Base-by-base conservation (phyloP, 2,888 invertebrate genomes). In the Drosophila demipolita region DNA sequence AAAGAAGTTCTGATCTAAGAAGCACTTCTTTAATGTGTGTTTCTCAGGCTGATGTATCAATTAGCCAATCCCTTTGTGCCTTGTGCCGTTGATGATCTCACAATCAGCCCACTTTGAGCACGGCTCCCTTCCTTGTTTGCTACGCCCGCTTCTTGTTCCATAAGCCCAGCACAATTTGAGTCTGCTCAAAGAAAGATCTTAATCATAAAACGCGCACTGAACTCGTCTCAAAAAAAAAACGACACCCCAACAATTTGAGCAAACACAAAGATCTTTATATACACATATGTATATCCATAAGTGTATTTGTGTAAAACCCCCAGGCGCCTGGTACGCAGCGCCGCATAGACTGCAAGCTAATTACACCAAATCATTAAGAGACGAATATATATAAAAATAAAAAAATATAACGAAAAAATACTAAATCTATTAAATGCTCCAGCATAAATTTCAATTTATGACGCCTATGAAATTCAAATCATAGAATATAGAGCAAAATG, bases 401-500 rank as follows among this genome's bases (percentile, higher is more conserved):
- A 75, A 78, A 57, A 57, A 75, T 72, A 78, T 29, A 80, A 84
- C 80, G 88, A 61, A 66, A 54, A 63, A 67, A 53, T 61, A n/a
- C n/a, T 63, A 77, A 82, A 80, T 88, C 89, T 88, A 86, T 87
- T 90, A 86, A 89, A 80, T 90, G 90, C 48, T 73, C 83, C 90
- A 81, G 89, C 90, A 87, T 87, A 87, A 90, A 87, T 87, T 83
- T 90, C 89, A 87, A 87, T 87, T 87, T 88, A 80, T 89, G 73
- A 86, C 72, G 86, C 80, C 83, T 76, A 81, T 65, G 42, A 61
- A 64, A 61, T 45, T 35, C 42, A 59, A 58, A 65, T 68, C 70
- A 62, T 36, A 69, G 82, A 82, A 76, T 71, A 69, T 67, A 58
- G 79, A 53, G 42, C 58, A 7, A 88, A 87, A 87, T 83, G 87